phyloP scores from a whole-genome alignment of 2,113 vertebrate species.

The Machaerirhynchus nigripectus region DNA sequence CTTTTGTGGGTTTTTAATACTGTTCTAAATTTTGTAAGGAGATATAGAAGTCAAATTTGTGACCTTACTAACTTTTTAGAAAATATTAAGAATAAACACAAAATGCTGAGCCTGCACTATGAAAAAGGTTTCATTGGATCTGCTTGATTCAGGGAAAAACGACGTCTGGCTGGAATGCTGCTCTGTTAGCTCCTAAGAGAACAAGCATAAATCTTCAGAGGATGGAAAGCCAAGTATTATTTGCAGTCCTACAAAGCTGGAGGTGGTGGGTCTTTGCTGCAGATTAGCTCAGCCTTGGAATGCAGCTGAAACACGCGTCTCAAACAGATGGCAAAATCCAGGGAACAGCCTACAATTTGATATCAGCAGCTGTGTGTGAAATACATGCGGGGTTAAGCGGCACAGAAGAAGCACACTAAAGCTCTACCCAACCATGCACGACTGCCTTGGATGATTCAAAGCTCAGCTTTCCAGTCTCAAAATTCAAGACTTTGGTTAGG shows the following conservation, averaged over 20 bases:
- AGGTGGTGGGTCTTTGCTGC: background rate
- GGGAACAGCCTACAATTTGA: background rate
- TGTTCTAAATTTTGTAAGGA: background rate
- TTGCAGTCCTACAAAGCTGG: background rate
- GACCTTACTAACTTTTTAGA: background rate
- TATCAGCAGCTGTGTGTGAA: conserved; percentile 19
- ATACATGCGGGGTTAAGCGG: fast-evolving
- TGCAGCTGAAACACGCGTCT: background rate
- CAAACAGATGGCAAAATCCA: conserved; percentile 51
- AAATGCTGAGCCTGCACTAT: background rate
- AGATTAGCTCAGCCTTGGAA: conserved; percentile 29
- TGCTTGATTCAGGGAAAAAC: background rate
- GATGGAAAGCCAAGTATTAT: background rate
- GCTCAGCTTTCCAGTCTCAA: background rate
- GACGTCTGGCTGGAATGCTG: background rate
- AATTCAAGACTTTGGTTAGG: background rate
- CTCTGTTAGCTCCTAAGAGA: background rate
- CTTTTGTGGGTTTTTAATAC: background rate
- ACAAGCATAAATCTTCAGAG: background rate
- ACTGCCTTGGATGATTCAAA: background rate
- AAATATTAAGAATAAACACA: background rate
- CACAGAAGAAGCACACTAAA: background rate
- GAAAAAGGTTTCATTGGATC: background rate
- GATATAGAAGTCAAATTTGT: background rate
- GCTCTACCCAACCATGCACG: background rate